Conservation (phyloP, 2,113 vertebrate species). For the Centrocercus urophasianus region DNA sequence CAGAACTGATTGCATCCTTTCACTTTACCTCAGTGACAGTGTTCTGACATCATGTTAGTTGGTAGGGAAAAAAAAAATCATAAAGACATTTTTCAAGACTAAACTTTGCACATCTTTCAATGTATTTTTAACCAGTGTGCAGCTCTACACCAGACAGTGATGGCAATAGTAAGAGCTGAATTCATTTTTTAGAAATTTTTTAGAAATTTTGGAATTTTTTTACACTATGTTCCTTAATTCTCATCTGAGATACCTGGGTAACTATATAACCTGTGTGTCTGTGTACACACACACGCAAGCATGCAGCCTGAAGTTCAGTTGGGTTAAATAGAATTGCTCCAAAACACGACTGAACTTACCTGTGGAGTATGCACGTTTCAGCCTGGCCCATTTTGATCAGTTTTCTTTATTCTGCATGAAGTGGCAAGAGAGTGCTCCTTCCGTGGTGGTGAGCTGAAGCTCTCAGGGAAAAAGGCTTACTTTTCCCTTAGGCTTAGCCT, state of each 20-base stretch:
- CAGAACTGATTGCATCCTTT: neutral
- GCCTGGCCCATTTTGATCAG: neutral
- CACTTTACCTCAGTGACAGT: neutral
- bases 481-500: neutral
- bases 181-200: conserved; percentile 7
- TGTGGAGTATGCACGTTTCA: neutral
- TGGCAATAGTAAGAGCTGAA: neutral
- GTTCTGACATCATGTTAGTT: neutral
- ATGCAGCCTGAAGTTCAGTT: neutral
- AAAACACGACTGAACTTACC: neutral
- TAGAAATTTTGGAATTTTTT: neutral
- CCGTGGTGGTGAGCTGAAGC: neutral
- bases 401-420: neutral
- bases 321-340: neutral
- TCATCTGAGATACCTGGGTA: neutral
- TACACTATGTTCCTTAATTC: neutral
- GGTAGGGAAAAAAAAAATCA: neutral
- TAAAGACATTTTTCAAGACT: neutral
- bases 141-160: neutral
- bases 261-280: neutral
- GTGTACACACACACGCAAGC: fast-evolving
- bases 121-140: neutral
- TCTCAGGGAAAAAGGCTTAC: neutral
- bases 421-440: neutral
- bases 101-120: neutral